Base-by-base conservation (phyloP, 2,888 invertebrate species). In the Isoperla grammatica region DNA sequence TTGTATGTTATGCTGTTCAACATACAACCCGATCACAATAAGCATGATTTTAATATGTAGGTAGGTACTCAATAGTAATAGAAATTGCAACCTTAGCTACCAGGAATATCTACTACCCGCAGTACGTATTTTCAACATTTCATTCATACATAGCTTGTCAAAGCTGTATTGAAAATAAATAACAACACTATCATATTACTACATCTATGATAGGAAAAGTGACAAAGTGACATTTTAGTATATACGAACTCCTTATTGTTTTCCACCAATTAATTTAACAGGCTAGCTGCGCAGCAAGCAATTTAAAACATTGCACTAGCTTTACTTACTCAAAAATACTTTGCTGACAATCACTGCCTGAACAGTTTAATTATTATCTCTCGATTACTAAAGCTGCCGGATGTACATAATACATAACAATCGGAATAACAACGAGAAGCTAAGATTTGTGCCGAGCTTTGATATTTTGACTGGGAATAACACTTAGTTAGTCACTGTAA, bases 121-220 rank as follows among this genome's bases (percentile, higher is more conserved):
- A 29, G 29, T 29, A 29, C 29, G 29, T 29, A 29, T 13, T 19
- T 45, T 17, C 17, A 19, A 19, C 45, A 45, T 11, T 15, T 19
- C 45, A 45, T 45, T 45, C 29, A 29, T 29, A 29, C 29, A 6
- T 29, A 8, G 29, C 29, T 29, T 29, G 29, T 57, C 19, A 17
- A 35, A 46, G 29, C 35, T 48, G 49, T 17, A 37, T 19, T 17
- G n/a, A 50, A 58, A 58, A 58, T 58, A 58, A 57, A 58, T 50
- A 58, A 58, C 17, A 40, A 23, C 43, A 22, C 42, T 54, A 29
- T 29, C 29, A 50, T 50, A 50, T 58, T 17, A 40, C 58, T 58
- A 58, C 40, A 22, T 40, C 50, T 40, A 49, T 35, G 49, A 50
- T 40, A 54, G 35, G 37, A 59, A 13, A 53, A 53, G 42, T 43